Evolutionary conservation across 2,113 vertebrate species (phyloP), one percentile per base, ranked within the genome.

Genomic region (Galeopterus variegatus): DNA sequence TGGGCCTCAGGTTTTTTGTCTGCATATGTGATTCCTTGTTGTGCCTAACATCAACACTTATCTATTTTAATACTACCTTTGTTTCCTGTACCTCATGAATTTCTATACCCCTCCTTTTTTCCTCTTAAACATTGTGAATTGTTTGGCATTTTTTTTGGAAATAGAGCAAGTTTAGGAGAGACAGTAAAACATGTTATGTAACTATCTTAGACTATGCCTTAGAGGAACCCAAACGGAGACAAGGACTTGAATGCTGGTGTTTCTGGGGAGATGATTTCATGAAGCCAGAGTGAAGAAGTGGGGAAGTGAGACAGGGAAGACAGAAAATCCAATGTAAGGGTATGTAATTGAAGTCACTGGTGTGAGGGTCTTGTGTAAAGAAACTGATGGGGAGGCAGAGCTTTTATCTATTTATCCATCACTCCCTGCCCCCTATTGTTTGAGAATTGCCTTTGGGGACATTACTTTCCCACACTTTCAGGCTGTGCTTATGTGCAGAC

Each of bases 121-220:
- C 31, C 56, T 88, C 18, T 79, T 96, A 86, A 60, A 23, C 80
- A 28, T 33, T 95, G 31, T 45, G 82, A 88, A 88, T 62, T 92
- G 24, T 86, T 96, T 85, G 76, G 45, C 24, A 93, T 80, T 90
- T 95, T 41, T 41, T 80, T 6, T 85, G 3, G 13, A 69, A 88
- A 85, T 45, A 88, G 12, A 88, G 23, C 79, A 76, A 60, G 89
- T 96, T 93, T 86, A 89, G 65, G n/a, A 41, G 26, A 62, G 17
- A 93, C 19, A 52, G 1, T 92, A 24, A 93, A 92, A 70, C 15
- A 58, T 52, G 41, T 9, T 87, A 18, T 50, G 64, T 62, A 24
- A 58, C 31, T 80, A 21, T 75, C 19, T 93, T 56, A 45, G 58
- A 52, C 15, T 48, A 18, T 88, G 12, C 88, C 33, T 88, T 76